Percentiles rank a stretch among this genome's conserved stretches.
Evolutionary conservation across 2,888 invertebrate genomes (phyloP).

Genomic region (Coenonympha glycerion): DNA sequence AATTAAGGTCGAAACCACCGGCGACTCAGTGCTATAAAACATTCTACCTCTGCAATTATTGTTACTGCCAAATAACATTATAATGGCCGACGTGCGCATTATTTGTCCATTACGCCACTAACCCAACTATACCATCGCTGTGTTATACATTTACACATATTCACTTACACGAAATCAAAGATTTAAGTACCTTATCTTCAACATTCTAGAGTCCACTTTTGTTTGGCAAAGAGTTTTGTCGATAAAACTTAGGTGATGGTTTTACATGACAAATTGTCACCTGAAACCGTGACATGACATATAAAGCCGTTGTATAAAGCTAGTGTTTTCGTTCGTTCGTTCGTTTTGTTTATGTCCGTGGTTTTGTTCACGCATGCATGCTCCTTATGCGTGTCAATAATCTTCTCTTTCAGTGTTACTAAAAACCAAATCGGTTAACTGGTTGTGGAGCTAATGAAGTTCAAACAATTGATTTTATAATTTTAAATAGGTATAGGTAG

Average conservation of each 20-base stretch:
- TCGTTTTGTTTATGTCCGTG: too few relatives aligned
- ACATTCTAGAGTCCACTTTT: background rate
- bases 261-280: constrained; percentile 27
- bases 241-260: constrained; percentile 23
- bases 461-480: too few relatives aligned
- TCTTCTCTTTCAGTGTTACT: too few relatives aligned
- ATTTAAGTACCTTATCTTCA: background rate
- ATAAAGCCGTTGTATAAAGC: constrained; percentile 11
- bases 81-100: constrained; percentile 62
- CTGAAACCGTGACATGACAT: constrained; percentile 14
- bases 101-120: constrained; percentile 62
- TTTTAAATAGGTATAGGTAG: too few relatives aligned
- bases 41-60: constrained; percentile 47
- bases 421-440: too few relatives aligned
- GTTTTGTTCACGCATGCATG: too few relatives aligned
- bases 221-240: background rate
- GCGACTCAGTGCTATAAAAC: constrained; percentile 21
- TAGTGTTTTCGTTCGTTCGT: background rate
- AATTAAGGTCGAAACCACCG: constrained; percentile 17
- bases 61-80: constrained; percentile 65
- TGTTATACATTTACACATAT: constrained; percentile 4
- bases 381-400: too few relatives aligned
- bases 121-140: constrained; percentile 15
- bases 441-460: too few relatives aligned
- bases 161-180: background rate